phyloP scores from a whole-genome alignment of 2,888 invertebrate genomes.

The Drosophila yooni region DNA sequence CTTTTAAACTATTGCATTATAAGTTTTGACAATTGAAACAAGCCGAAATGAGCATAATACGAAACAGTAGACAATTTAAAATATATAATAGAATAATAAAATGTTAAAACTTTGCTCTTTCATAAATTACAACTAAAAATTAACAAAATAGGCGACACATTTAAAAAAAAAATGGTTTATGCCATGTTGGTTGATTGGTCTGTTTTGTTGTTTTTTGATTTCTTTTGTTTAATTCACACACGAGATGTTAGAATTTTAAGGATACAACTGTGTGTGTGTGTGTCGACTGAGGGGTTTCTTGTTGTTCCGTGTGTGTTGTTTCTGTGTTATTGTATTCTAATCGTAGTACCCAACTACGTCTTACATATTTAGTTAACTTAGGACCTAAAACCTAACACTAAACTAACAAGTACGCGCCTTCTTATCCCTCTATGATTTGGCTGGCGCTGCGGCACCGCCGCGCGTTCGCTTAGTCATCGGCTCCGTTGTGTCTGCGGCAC shows the following conservation, averaged over 20 bases:
- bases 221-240: conserved; percentile 30
- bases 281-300: conserved; percentile 36
- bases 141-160: conserved; percentile 63
- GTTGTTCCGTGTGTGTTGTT: conserved; percentile 42
- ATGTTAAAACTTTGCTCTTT: conserved; percentile 30
- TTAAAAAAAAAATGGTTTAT: conserved; percentile 19
- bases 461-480: conserved; percentile 78
- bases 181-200: conserved; percentile 47
- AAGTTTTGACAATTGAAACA: conserved; percentile 45
- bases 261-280: conserved; percentile 19
- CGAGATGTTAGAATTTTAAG: conserved; percentile 39
- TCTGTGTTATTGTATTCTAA: conserved; percentile 49
- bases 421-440: conserved; percentile 64
- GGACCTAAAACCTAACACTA: conserved; percentile 68
- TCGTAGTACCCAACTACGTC: conserved; percentile 63
- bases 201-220: conserved; percentile 16
- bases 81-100: conserved; percentile 49
- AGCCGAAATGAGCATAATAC: conserved; percentile 55
- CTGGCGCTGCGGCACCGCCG: conserved; percentile 66
- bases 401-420: conserved; percentile 67
- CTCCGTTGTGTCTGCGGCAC: conserved; percentile 74
- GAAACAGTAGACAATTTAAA: conserved; percentile 46
- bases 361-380: conserved; percentile 80
- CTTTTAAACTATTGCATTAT: conserved; percentile 35
- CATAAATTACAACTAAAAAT: conserved; percentile 51